phyloP scores from a whole-genome alignment of 2,113 vertebrate species.

The Ochotona princeps region DNA sequence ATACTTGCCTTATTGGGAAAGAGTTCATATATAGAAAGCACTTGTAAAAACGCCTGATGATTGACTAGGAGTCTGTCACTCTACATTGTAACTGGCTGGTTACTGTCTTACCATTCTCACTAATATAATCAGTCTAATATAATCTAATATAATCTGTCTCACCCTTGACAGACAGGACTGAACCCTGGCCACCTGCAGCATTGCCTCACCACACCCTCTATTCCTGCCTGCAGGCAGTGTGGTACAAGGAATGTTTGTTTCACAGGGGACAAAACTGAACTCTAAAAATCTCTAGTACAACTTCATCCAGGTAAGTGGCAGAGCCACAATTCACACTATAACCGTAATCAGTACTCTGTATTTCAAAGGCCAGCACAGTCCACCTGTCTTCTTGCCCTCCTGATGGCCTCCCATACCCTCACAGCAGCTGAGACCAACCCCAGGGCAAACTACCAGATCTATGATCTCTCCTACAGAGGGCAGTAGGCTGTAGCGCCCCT shows the following conservation, averaged over 20 bases:
- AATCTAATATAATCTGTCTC: too few relatives aligned
- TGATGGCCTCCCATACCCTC: background rate
- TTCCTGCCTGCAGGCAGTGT: too few relatives aligned
- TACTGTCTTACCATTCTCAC: too few relatives aligned
- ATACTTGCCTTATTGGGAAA: background rate
- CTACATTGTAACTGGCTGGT: fast-evolving
- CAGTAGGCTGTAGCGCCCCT: background rate
- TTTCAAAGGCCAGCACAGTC: fast-evolving
- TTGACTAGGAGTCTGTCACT: background rate
- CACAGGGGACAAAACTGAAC: background rate
- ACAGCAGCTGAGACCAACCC: background rate
- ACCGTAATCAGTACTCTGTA: too few relatives aligned
- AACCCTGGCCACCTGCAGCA: fast-evolving
- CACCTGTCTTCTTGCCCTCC: background rate
- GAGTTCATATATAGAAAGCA: background rate
- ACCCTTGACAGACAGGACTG: background rate
- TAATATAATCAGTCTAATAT: fast-evolving
- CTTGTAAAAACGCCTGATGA: too few relatives aligned
- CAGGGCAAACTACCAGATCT: background rate
- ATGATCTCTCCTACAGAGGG: background rate
- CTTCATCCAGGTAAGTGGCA: background rate
- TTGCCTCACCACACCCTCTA: background rate
- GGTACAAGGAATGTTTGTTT: too few relatives aligned
- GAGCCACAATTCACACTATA: background rate
- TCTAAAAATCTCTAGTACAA: background rate